phyloP scores from a whole-genome alignment of 2,113 vertebrate species.

The Microtus richardsoni region DNA sequence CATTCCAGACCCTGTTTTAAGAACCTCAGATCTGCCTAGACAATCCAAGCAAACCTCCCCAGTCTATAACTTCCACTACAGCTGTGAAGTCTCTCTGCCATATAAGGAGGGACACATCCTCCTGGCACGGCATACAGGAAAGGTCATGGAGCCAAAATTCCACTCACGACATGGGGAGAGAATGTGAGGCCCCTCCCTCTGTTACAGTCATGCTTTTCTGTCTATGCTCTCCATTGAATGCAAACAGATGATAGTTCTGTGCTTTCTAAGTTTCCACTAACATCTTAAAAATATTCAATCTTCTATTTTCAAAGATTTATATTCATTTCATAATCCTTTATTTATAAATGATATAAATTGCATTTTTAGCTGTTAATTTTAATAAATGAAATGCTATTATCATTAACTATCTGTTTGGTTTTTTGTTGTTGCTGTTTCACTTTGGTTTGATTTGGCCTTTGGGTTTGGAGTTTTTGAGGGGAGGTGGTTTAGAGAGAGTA shows the following conservation, averaged over 20 bases:
- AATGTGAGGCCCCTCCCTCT: neutral
- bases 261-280: neutral
- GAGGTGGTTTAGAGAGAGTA: neutral
- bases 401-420: neutral
- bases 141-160: neutral
- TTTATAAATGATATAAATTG: constrained; percentile 23
- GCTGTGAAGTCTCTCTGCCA: neutral
- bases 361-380: neutral
- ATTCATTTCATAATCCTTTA: constrained; percentile 4
- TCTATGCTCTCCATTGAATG: neutral
- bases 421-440: neutral
- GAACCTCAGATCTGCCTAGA: neutral
- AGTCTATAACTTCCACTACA: neutral
- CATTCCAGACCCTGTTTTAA: neutral
- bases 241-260: neutral
- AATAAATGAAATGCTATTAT: neutral
- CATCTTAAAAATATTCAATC: constrained; percentile 18
- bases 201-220: neutral
- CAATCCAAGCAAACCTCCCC: neutral
- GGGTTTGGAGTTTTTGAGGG: neutral
- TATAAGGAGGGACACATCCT: neutral
- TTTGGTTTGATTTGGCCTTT: neutral
- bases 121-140: neutral
- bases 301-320: constrained; percentile 29
- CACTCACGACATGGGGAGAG: neutral